These are phyloP conservation scores for Pica pica DNA, from an alignment of 2,113 vertebrate species.

Conservation along the genomic window DNA sequence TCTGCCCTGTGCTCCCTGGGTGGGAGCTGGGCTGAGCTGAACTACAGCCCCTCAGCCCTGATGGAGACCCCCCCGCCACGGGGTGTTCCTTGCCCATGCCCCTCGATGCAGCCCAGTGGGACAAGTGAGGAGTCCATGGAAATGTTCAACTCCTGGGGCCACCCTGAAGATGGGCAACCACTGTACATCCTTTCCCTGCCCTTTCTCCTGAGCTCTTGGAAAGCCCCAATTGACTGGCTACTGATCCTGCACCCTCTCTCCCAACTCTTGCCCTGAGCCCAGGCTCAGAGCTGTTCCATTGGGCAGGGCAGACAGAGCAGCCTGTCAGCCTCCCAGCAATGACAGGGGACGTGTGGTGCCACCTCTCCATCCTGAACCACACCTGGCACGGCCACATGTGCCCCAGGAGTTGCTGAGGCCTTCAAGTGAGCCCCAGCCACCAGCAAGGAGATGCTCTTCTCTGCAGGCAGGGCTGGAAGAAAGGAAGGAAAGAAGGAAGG, in stretches of 20 bases:
- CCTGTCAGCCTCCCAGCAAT: not conserved
- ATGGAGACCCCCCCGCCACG: fast-evolving
- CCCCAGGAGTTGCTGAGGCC: fast-evolving
- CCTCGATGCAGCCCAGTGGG: not conserved
- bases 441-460: not conserved
- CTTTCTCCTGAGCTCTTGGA: not conserved
- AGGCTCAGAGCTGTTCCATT: not conserved
- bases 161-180: not conserved
- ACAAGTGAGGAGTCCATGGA: fast-evolving
- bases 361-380: not conserved
- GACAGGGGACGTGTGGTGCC: not conserved
- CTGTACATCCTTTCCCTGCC: not conserved
- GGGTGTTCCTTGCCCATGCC: not conserved
- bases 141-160: not conserved
- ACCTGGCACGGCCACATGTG: fast-evolving
- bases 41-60: not conserved
- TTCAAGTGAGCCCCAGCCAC: not conserved
- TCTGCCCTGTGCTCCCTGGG: not conserved
- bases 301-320: not conserved
- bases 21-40: not conserved
- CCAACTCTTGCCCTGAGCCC: not conserved
- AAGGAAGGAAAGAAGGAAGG: not conserved
- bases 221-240: fast-evolving
- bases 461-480: not conserved
- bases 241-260: not conserved